These are phyloP conservation scores for Hirtodrosophila cameraria DNA, from an alignment of 2,888 invertebrate genomes.

Conservation along the genomic window DNA sequence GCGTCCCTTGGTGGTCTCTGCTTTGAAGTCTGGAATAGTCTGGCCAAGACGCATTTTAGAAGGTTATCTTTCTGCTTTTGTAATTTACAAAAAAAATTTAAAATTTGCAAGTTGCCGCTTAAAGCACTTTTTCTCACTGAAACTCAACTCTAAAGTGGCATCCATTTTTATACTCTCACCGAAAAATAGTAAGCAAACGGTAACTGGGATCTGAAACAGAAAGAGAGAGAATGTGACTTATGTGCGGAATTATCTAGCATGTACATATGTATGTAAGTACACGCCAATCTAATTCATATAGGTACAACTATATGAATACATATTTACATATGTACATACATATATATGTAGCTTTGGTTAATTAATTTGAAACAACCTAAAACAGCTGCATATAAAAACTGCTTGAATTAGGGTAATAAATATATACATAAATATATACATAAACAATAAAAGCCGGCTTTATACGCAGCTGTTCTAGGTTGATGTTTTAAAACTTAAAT, in stretches of 20 bases:
- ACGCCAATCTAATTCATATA: no score
- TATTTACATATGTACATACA: background rate
- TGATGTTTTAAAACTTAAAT: no score
- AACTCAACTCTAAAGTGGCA: constrained; percentile 5
- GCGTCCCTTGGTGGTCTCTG: constrained; percentile 89
- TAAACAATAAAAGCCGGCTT: no score
- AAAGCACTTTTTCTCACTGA: constrained; percentile 34
- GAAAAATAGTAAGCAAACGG: background rate
- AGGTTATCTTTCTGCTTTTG: constrained; percentile 1
- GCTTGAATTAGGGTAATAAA: background rate
- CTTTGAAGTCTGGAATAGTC: constrained; percentile 90
- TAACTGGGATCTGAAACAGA: background rate
- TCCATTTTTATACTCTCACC: constrained; percentile 42
- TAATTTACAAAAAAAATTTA: background rate
- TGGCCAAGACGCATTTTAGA: constrained; percentile 88
- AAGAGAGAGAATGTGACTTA: background rate
- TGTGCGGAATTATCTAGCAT: no score
- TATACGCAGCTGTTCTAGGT: no score
- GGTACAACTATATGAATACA: no score
- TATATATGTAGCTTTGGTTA: background rate
- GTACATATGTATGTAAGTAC: no score
- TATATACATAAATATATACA: no score
- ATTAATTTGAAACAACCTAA: background rate
- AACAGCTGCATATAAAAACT: background rate
- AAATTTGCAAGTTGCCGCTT: background rate